Evolutionary conservation across 2,797 vertebrate species (phyloP), one percentile per base, ranked within the genome.

Genomic region (Gymnothorax reevesii): DNA sequence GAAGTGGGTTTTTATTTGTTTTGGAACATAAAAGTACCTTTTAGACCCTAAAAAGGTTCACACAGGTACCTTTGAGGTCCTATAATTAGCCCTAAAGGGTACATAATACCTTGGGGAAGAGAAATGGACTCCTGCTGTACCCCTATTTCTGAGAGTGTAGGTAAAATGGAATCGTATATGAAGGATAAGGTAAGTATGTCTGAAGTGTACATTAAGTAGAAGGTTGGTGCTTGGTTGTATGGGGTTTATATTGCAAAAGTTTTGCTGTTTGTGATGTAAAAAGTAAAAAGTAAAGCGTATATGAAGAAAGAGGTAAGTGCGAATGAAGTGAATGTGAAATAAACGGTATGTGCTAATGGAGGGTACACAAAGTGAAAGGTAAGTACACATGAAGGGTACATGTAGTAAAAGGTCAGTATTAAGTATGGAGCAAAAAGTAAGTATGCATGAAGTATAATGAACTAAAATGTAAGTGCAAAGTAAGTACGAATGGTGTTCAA

Each of bases 391-490:
- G 20, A 55, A 15, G 33, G 54, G 79, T 83, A 25, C 77, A 55
- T 13, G n/a, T 10, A 15, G 52, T 2, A 57, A 8, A 55, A 82
- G 79, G 79, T 54, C 25, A 54, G 54, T 82, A 49, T 17, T 42
- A 13, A 59, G 57, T 22, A 64, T 4, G 62, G 22, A 10, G 62
- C 3, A 64, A 7, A 64, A 64, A 22, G 7, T 85, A 7, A 84
- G 86, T 88, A 71, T 22, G 62, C 22, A 20, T 64, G 62, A 3
- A 22, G 62, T 64, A 4, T 64, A 71, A 42, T 42, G n/a, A 71
- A 9, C n/a, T 10, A 27, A 12, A 33, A 25, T 7, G 22, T 73
- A 73, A 33, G 71, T 75, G 20, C n/a, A 94, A n/a, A 4, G 62
- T 64, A 64, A 64, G 62, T 64, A 22, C 0, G 62, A 22, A 22